Evolutionary conservation across 2,888 invertebrate species (phyloP), one percentile per base, ranked within the genome.

Genomic region (Tricholauxania praeusta): DNA sequence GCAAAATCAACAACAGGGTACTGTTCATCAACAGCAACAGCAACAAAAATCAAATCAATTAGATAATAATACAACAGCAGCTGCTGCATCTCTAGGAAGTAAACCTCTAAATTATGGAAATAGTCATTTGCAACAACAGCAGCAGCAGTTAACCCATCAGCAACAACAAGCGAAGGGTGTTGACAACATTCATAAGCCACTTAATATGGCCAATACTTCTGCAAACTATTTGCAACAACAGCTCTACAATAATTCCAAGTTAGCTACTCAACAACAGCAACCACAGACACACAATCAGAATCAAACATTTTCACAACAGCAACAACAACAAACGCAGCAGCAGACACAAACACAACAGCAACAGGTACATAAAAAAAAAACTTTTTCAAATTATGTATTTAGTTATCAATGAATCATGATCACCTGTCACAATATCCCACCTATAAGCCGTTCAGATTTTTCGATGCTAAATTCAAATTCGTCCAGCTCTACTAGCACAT

Each of bases 291-390:
- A 69, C 8, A 57, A 39, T 51, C 69, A 78, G 0, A 81, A 80
- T 60, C 83, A 81, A 49, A 79, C 79, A 0, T 83, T 81, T 64
- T 78, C 79, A 57, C 79, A 80, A n/a, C 77, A 79, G 51, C 80
- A 79, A 52, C 82, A 79, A 65, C 76, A 80, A 47, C 77, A 76
- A 8, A 39, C 48, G 17, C 74, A 72, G 12, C 74, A 74, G 15
- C 76, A 76, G 55, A 75, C 75, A 51, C 65, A 76, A 7, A 78
- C 78, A 70, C 78, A 80, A 12, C 81, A 80, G 28, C 79, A 78
- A 17, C 66, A 75, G 8, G 73, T 78, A 3, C 78, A 76, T 4
- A 73, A 48, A 73, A 74, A 73, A 74, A 48, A 77, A 77, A 63
- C 80, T 78, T 17, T 12, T 74, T n/a, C 76, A 79, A 59, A 74